Percentiles rank a stretch among this genome's conserved stretches.
Evolutionary conservation across 2,797 vertebrate genomes (phyloP).

Genomic region (Anabacerthia variegaticeps): DNA sequence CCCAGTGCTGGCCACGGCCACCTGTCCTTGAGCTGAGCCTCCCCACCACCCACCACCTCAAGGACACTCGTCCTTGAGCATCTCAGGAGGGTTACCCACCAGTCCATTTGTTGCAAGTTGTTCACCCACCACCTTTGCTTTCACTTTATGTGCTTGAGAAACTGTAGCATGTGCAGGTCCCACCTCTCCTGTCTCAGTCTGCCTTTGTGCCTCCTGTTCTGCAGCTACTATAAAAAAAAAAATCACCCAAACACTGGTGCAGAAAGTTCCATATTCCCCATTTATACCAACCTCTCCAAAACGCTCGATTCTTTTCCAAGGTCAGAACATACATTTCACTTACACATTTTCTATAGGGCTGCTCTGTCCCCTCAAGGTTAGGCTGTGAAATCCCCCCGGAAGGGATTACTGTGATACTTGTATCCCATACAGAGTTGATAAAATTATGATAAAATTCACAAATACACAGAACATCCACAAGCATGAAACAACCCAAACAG

Average conservation of each 20-base stretch:
- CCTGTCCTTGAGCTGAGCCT: not conserved
- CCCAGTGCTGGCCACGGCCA: fast-evolving
- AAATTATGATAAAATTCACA: not conserved
- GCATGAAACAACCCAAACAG: not conserved
- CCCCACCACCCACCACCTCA: not conserved
- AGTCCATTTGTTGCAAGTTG: not conserved
- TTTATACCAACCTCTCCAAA: not conserved
- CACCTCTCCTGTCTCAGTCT: not conserved
- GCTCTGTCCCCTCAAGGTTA: not conserved
- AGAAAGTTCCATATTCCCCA: not conserved
- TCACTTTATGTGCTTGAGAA: not conserved
- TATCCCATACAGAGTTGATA: not conserved
- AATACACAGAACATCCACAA: not conserved
- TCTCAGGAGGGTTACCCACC: not conserved
- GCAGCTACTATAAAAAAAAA: not conserved
- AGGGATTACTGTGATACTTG: not conserved
- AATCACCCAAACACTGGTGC: not conserved
- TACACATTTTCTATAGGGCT: not conserved
- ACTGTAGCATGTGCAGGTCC: fast-evolving
- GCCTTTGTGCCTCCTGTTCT: not conserved
- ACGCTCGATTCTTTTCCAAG: not conserved
- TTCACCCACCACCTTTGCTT: not conserved
- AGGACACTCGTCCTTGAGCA: not conserved
- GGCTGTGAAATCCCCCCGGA: not conserved
- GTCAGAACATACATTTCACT: not conserved